Evolutionary conservation across 2,888 invertebrate species (phyloP), one percentile per base, ranked within the genome.

Genomic region (Epicampocera succincta): DNA sequence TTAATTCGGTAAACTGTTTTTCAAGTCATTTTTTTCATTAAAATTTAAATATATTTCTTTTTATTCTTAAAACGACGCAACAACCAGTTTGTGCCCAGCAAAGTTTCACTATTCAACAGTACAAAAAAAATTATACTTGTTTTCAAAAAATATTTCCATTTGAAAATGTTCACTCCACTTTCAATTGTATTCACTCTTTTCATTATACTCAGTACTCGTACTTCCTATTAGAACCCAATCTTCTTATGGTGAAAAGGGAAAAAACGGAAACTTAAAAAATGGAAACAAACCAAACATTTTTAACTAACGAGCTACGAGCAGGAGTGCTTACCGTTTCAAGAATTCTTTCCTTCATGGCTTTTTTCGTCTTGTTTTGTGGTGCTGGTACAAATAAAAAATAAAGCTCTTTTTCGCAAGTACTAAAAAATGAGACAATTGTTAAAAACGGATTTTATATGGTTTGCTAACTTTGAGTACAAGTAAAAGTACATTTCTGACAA

Each of bases 371-470:
- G 21, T 50, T 50, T 21, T 13, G 21, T 50, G 1, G 11, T n/a
- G n/a, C n/a, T n/a, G n/a, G n/a, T n/a, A n/a, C 21, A 50, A 25
- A 0, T 6, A 46, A 17, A 46, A 46, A 15, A 46, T 46, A 3
- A n/a, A 42, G 13, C n/a, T 46, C 17, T 46, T 46, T 17, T 15
- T 15, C n/a, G n/a, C n/a, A n/a, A n/a, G n/a, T n/a, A n/a, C n/a
- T n/a, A n/a, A n/a, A n/a, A 5, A 46, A 9, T 29, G 25, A 29
- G 25, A 61, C 21, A 21, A 61, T 61, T 61, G 25, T 29, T 61
- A 29, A 61, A 61, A 61, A 61, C 61, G 25, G 61, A 61, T 61
- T 61, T 61, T 15, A 15, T 61, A 46, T 46, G 44, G 44, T 46
- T 46, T 12, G 42, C 12, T 60, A 21, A 25, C 42, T 60, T 52